A percentile compares a stretch with the other conserved stretches of the same genome.
These are phyloP conservation scores for Rhyzopertha dominica DNA, from an alignment of 1,140 invertebrate genomes.

Conservation along the genomic window DNA sequence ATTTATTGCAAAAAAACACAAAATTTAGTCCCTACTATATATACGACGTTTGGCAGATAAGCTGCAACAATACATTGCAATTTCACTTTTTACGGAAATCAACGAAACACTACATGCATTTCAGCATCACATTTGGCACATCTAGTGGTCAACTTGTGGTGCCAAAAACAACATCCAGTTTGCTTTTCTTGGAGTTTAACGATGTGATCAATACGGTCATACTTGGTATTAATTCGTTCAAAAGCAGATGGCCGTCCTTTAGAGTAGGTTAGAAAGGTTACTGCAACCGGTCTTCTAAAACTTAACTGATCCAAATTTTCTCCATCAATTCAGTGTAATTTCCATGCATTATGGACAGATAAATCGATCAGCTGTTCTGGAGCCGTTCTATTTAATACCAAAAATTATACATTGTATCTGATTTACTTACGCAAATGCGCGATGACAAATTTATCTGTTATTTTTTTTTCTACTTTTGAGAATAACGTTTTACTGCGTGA, in stretches of 20 bases:
- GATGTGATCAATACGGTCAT: conserved; percentile 10
- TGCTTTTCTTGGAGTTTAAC: conserved; percentile 12
- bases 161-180: conserved; percentile 12
- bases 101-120: conserved; percentile 9
- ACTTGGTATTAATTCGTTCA: conserved; percentile 4
- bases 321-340: conserved; percentile 4
- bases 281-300: conserved; percentile 11
- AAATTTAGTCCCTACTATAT: conserved; percentile 4
- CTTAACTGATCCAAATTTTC: conserved; percentile 7
- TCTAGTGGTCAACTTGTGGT: conserved; percentile 9
- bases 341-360: conserved; percentile 9
- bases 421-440: not conserved
- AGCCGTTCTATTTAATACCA: conserved; percentile 1
- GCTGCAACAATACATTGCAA: conserved; percentile 8
- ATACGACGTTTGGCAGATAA: conserved; percentile 12
- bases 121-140: conserved; percentile 11
- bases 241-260: not conserved
- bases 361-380: conserved; percentile 7
- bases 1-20: not conserved
- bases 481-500: conserved; percentile 9
- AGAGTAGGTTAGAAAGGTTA: not conserved
- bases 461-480: conserved; percentile 9
- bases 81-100: conserved; percentile 4
- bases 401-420: not conserved
- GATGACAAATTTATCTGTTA: not conserved